phyloP scores from a whole-genome alignment of 2,888 invertebrate genomes.

The Agonopterix alstromeriana region DNA sequence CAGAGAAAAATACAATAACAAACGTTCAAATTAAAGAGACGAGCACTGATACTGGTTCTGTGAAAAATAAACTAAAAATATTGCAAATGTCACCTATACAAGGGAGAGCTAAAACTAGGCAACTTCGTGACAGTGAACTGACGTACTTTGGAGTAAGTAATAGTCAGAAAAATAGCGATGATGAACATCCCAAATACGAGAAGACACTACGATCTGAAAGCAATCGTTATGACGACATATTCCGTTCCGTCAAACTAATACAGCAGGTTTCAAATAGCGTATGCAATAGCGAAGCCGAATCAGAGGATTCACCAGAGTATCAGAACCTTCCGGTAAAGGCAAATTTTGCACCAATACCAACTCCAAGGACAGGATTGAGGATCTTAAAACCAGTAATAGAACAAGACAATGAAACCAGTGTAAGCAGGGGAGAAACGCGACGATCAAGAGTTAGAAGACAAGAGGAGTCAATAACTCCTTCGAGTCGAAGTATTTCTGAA shows the following conservation, averaged over 20 bases:
- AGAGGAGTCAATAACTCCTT: constrained; percentile 21
- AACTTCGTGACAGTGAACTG: constrained; percentile 76
- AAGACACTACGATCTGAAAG: constrained; percentile 4
- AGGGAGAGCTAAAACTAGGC: constrained; percentile 51
- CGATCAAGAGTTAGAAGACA: constrained; percentile 39
- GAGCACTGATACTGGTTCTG: constrained; percentile 11
- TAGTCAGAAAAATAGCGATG: constrained; percentile 16
- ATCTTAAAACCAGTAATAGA: constrained; percentile 49
- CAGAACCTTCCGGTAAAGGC: constrained; percentile 51
- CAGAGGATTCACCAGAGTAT: constrained; percentile 58
- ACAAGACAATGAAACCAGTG: constrained; percentile 30
- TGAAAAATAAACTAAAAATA: constrained; percentile 30
- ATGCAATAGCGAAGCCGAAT: constrained; percentile 63
- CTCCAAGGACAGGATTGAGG: constrained; percentile 44
- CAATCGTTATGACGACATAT: constrained; percentile 36
- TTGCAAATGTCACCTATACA: constrained; percentile 39
- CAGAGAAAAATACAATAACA: constrained; percentile 10
- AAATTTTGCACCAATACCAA: constrained; percentile 46
- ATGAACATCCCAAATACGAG: constrained; percentile 5
- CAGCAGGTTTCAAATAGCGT: constrained; percentile 58
- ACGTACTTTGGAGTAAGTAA: constrained; percentile 74
- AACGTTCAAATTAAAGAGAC: constrained; percentile 12
- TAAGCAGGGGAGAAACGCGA: constrained; percentile 20
- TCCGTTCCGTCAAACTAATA: constrained; percentile 60
- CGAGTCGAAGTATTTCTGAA: constrained; percentile 52